These are phyloP conservation scores for Amaurobius ferox DNA, from an alignment of 2,888 invertebrate genomes.

Conservation along the genomic window DNA sequence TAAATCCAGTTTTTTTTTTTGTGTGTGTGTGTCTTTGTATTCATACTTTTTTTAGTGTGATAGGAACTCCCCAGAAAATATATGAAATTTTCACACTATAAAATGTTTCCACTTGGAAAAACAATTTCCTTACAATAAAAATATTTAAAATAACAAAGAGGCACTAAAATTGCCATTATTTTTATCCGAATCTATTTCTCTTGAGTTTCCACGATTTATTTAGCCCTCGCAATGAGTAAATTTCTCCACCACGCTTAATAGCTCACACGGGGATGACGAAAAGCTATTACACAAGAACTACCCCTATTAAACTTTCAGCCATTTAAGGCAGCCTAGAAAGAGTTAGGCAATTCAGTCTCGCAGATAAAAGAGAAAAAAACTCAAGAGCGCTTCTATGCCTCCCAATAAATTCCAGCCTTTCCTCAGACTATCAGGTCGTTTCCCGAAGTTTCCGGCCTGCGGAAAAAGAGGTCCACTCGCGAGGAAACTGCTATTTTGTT, in stretches of 20 bases:
- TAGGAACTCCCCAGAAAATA: too few relatives aligned
- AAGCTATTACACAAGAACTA: slow-evolving; percentile 11
- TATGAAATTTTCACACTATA: too few relatives aligned
- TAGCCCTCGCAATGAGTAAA: neutral
- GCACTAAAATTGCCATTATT: too few relatives aligned
- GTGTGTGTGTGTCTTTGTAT: too few relatives aligned
- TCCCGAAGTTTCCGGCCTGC: slow-evolving; percentile 57
- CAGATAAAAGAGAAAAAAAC: slow-evolving; percentile 41
- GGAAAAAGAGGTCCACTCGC: slow-evolving; percentile 64
- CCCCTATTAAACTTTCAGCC: slow-evolving; percentile 3
- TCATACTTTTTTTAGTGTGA: too few relatives aligned
- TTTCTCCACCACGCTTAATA: neutral
- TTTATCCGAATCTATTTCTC: too few relatives aligned
- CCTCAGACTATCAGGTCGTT: slow-evolving; percentile 52
- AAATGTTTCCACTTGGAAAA: too few relatives aligned
- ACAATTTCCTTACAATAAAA: too few relatives aligned
- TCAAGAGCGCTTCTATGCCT: slow-evolving; percentile 33
- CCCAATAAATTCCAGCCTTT: slow-evolving; percentile 60
- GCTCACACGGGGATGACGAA: slow-evolving; percentile 1
- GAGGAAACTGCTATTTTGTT: slow-evolving; percentile 71
- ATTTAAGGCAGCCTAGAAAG: slow-evolving; percentile 31
- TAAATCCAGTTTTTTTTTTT: too few relatives aligned
- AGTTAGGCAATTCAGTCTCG: slow-evolving; percentile 47
- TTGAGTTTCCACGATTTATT: neutral
- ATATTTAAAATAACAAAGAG: too few relatives aligned